Evolutionary conservation across 2,113 vertebrate species (phyloP), one percentile per base, ranked within the genome.

Genomic region (Eulacestoma nigropectus): DNA sequence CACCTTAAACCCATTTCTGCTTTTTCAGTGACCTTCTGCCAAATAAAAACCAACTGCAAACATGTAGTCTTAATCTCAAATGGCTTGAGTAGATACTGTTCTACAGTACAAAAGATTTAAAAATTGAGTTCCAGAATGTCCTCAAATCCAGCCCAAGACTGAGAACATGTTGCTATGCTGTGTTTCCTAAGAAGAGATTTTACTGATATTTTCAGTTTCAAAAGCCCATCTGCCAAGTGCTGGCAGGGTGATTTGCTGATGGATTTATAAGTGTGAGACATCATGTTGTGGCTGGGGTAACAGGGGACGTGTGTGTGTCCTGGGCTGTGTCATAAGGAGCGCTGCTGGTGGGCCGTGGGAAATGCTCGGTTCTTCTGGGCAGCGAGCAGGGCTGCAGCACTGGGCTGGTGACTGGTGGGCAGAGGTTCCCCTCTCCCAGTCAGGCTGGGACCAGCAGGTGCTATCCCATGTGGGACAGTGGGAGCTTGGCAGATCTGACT

Each of bases 261-360:
- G 27, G 20, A 14, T 29, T 67, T 47, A 4, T 56, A 26, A 53
- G 46, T 0, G 1, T 59, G 77, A 77, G 50, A 33, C 10, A 7
- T 9, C 0, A 1, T 8, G 7, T 20, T 0, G 0, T 64, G 62
- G 22, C 33, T 41, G 37, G 16, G 30, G 37, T 14, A 4, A 5
- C 27, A 17, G 60, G 50, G 25, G 37, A 29, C 0, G 0, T 6
- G 3, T 56, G 35, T 42, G 35, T 29, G 14, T 56, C 70, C n/a
- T 0, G 0, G 22, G 29, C 23, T 11, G 2, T 25, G 21, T 33
- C 64, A 39, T 4, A 9, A n/a, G 41, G 33, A 53, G 29, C 52
- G 1, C 33, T 64, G 59, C 44, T 7, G 1, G 52, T 3, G 7
- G 26, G 37, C 60, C 4, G 0, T 68, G 73, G 53, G 49, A 64